Percentiles rank a stretch among this genome's conserved stretches.
These are phyloP conservation scores for Celastrina argiolus DNA, from an alignment of 2,888 invertebrate species.

Conservation along the genomic window DNA sequence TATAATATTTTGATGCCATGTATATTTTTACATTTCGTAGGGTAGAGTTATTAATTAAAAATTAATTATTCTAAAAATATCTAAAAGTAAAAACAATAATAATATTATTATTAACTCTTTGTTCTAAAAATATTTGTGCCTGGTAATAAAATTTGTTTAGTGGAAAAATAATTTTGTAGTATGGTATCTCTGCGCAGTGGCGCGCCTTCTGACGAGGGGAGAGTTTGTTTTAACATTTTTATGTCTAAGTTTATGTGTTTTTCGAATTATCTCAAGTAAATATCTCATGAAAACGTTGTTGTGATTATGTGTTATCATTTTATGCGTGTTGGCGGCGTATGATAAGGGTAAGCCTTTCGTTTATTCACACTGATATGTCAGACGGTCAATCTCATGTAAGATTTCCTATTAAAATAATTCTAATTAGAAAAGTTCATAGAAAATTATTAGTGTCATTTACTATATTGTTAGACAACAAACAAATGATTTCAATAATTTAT, in stretches of 20 bases:
- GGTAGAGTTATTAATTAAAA: too few relatives aligned
- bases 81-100: too few relatives aligned
- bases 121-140: conserved; percentile 21
- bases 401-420: conserved; percentile 38
- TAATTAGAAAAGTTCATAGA: conserved; percentile 32
- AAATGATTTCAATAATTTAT: background rate
- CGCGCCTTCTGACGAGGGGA: conserved; percentile 49
- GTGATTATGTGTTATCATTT: conserved; percentile 72
- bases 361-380: conserved; percentile 45
- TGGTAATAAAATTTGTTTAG: conserved; percentile 30
- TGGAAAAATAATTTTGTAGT: conserved; percentile 32
- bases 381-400: conserved; percentile 40
- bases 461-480: background rate
- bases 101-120: too few relatives aligned
- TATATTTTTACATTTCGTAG: too few relatives aligned
- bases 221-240: conserved; percentile 45
- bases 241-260: conserved; percentile 66
- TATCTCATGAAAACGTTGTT: conserved; percentile 47
- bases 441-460: background rate
- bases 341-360: conserved; percentile 68
- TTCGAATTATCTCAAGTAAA: conserved; percentile 32
- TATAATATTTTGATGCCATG: too few relatives aligned
- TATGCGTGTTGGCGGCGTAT: conserved; percentile 58
- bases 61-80: too few relatives aligned
- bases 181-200: conserved; percentile 59